phyloP scores from a whole-genome alignment of 1,140 invertebrate genomes.

The Brachionus plicatilis region DNA sequence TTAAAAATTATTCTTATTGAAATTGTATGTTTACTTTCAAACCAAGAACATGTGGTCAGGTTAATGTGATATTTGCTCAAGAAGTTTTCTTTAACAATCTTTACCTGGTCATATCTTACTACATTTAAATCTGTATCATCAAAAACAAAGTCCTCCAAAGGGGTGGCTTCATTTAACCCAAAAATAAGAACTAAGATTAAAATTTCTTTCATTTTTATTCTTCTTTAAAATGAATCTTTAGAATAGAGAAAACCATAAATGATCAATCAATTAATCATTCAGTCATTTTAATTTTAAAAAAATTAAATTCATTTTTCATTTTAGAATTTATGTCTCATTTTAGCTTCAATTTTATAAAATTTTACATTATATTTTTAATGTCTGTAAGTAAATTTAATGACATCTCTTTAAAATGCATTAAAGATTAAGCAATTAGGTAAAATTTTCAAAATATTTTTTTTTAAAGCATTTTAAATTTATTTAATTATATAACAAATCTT shows the following conservation, averaged over 20 bases:
- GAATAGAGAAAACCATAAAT: neutral
- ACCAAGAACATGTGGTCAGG: neutral
- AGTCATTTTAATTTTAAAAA: neutral
- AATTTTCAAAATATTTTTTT: no score
- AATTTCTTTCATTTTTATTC: neutral
- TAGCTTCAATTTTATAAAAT: neutral
- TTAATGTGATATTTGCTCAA: neutral
- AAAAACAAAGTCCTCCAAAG: constrained; percentile 20
- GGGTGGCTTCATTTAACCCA: neutral
- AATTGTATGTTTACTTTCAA: neutral
- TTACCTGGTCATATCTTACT: neutral
- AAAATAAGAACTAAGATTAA: neutral
- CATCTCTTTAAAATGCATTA: neutral
- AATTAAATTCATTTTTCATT: neutral
- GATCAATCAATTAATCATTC: neutral
- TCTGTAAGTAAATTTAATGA: neutral
- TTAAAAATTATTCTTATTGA: neutral
- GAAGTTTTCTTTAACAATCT: neutral
- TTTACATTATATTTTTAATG: neutral
- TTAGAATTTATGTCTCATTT: neutral
- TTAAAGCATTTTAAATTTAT: no score
- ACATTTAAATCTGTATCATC: neutral
- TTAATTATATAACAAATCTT: no score
- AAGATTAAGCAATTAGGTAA: neutral
- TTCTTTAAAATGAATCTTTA: neutral